Conservation (phyloP, 2,888 invertebrate species). For the Crossocerus cetratus region DNA sequence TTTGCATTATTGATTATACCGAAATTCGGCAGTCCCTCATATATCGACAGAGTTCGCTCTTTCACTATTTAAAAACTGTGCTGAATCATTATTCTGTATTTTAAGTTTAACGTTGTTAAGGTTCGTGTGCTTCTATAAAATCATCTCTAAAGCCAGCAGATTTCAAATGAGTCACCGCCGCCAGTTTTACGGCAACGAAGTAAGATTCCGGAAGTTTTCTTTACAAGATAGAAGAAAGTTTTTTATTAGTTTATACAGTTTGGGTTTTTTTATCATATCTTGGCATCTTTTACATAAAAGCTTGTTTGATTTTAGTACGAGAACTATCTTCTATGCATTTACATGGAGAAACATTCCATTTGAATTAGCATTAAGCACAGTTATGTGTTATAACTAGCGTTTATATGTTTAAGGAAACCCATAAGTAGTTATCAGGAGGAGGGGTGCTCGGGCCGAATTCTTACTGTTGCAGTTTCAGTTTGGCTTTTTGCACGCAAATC, state of each 20-base stretch:
- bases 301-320: constrained; percentile 8
- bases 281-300: neutral
- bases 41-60: constrained; percentile 5
- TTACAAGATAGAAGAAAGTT: no score
- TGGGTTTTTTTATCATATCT: no score
- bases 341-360: neutral
- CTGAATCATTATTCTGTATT: no score
- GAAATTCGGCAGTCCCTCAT: constrained; percentile 31
- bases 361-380: constrained; percentile 20
- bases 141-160: no score
- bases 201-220: no score
- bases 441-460: constrained; percentile 43
- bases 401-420: constrained; percentile 44
- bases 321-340: neutral
- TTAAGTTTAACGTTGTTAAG: no score
- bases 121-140: no score
- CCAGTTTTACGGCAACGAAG: no score
- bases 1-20: constrained; percentile 73
- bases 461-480: constrained; percentile 37
- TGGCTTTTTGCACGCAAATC: constrained; percentile 37
- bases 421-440: constrained; percentile 25
- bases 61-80: neutral
- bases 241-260: no score
- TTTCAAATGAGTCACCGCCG: no score
- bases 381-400: constrained; percentile 27